These are phyloP conservation scores for Amyelois transitella DNA, from an alignment of 1,140 invertebrate species.

Conservation along the genomic window DNA sequence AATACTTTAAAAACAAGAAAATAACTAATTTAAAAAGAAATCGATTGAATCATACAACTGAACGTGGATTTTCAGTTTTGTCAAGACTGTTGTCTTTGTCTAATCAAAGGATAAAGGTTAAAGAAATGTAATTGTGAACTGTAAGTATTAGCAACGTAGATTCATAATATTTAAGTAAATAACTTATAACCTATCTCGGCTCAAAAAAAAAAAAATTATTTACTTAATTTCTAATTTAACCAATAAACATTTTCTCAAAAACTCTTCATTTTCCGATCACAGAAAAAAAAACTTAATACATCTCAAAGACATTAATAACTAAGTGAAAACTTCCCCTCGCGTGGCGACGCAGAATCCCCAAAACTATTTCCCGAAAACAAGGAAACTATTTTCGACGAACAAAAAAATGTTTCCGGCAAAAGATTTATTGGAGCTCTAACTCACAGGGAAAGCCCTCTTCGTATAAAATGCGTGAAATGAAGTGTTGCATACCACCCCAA, in stretches of 20 bases:
- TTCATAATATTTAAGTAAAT: neutral
- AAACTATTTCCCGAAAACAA: constrained; percentile 49
- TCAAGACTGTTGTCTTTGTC: neutral
- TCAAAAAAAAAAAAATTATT: neutral
- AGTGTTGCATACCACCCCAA: constrained; percentile 43
- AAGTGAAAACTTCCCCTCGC: constrained; percentile 29
- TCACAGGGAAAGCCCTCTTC: constrained; percentile 32
- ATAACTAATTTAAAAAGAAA: too few species aligned
- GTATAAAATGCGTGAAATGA: constrained; percentile 70
- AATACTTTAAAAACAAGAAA: neutral
- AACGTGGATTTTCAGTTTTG: too few species aligned
- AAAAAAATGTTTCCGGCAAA: constrained; percentile 61
- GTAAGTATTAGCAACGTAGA: too few species aligned
- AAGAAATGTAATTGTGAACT: too few species aligned
- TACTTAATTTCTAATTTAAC: too few species aligned
- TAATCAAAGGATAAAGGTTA: neutral
- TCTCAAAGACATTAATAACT: constrained; percentile 29
- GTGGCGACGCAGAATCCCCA: constrained; percentile 5
- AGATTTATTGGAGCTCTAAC: constrained; percentile 60
- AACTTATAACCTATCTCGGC: neutral
- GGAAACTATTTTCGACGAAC: constrained; percentile 67
- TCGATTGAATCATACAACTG: too few species aligned
- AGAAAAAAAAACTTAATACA: neutral
- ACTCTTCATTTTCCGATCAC: constrained; percentile 11
- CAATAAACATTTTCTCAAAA: too few species aligned